Conservation (phyloP, 2,797 vertebrate genomes). For the Heterohyrax brucei region DNA sequence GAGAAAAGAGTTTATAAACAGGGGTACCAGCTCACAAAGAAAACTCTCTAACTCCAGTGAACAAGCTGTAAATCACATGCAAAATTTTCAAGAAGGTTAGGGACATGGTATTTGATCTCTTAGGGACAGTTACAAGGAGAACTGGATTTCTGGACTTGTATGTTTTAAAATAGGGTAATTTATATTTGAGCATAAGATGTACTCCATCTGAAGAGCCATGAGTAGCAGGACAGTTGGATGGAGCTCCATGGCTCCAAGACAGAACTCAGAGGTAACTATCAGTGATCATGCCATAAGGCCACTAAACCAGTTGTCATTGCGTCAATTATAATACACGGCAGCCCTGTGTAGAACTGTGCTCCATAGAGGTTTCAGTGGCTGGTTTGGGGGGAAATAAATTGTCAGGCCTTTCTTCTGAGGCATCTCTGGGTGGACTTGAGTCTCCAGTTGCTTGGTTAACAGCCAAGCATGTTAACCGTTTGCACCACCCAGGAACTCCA, state of each 20-base stretch:
- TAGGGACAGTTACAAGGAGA: neutral
- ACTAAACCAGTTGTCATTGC: no score
- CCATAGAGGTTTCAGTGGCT: no score
- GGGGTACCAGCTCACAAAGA: neutral
- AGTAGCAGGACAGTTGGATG: neutral
- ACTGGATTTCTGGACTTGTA: neutral
- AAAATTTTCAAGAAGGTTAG: constrained; percentile 21
- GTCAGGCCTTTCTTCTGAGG: no score
- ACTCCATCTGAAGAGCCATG: neutral
- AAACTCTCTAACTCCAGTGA: constrained; percentile 9
- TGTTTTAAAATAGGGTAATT: constrained; percentile 50
- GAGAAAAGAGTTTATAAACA: neutral
- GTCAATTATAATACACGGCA: no score
- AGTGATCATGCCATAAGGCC: neutral
- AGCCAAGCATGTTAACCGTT: no score
- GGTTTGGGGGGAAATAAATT: no score
- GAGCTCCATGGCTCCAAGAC: neutral
- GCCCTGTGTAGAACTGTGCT: no score
- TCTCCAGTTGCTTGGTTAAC: no score
- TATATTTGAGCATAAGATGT: neutral
- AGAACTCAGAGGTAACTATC: neutral
- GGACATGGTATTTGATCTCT: neutral
- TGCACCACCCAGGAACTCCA: no score
- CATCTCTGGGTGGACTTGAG: no score
- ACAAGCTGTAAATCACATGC: neutral